These are phyloP conservation scores for Agrilus cyanescens DNA, from an alignment of 2,888 invertebrate species.

Conservation along the genomic window DNA sequence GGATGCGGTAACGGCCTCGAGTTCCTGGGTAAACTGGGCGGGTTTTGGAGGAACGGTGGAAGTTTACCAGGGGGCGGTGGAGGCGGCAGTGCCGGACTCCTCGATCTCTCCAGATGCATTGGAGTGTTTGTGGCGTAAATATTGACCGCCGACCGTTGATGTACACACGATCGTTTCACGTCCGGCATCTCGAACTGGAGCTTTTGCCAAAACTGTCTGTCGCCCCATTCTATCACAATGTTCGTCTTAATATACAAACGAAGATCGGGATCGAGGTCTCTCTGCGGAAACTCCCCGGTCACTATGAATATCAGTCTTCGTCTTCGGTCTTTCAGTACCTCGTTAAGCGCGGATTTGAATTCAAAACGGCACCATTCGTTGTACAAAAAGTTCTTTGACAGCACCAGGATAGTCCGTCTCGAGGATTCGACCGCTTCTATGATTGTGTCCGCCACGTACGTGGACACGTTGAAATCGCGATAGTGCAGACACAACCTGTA, in stretches of 20 bases:
- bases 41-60: conserved; percentile 41
- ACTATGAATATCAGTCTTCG: conserved; percentile 82
- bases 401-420: conserved; percentile 75
- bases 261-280: conserved; percentile 83
- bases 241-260: conserved; percentile 81
- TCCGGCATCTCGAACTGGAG: conserved; percentile 84
- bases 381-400: conserved; percentile 87
- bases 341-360: conserved; percentile 86
- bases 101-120: conserved; percentile 36
- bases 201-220: conserved; percentile 95
- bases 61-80: conserved; percentile 47
- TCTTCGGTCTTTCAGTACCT: conserved; percentile 75
- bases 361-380: conserved; percentile 94
- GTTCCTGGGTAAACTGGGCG: conserved; percentile 37
- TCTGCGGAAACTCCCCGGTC: conserved; percentile 77
- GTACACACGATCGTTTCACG: conserved; percentile 49
- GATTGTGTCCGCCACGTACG: conserved; percentile 84
- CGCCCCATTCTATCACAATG: conserved; percentile 87
- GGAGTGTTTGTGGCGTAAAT: conserved; percentile 54
- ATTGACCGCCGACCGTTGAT: conserved; percentile 56
- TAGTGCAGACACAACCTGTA: conserved; percentile 86
- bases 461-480: conserved; percentile 78
- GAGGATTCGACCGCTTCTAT: conserved; percentile 87
- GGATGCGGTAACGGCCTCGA: conserved; percentile 54
- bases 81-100: conserved; percentile 48